Evolutionary conservation across 2,888 invertebrate species (phyloP), one percentile per base, ranked within the genome.

Genomic region (Volucella inanis): DNA sequence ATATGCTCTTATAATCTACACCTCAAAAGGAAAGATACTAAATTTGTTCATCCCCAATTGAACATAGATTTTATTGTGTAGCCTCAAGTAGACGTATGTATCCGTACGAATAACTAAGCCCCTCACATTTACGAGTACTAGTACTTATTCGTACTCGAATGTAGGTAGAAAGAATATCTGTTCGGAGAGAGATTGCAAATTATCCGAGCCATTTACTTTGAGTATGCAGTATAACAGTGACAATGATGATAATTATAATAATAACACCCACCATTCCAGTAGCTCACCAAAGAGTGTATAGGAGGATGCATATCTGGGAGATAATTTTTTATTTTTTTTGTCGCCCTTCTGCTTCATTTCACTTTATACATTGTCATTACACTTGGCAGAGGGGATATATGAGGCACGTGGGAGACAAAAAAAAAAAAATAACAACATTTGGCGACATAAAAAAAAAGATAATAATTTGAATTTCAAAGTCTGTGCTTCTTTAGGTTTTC

Each of bases 391-490:
- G 49, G 14, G 45, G 65, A 11, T 49, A 59, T 38, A 50, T 45
- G 52, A 41, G 10, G 47, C 11, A 54, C 10, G 10, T 31, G 18
- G 18, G 12, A 47, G 38, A 10, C 15, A n/a, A 41, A 15, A 12
- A 22, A 22, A 22, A 22, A 54, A 43, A 31, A 15, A 11, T 22
- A 15, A 11, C 41, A 45, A 72, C 31, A 31, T 31, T 31, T 31
- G 31, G 31, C 43, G 18, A 49, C 38, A 50, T 15, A 47, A 41
- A 65, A 61, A 59, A 9, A 72, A 41, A 70, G 68, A 31, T 31
- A 68, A 74, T 57, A 78, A 83, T 83, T 83, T 83, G 83, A 83
- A 83, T 83, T 83, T 78, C 78, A 83, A 83, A 72, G 77, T 74
- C 55, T 70, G 38, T 71, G 31, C 55, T 70, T 64, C 61, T 82